These are phyloP conservation scores for Rotaria socialis DNA, from an alignment of 2,888 invertebrate genomes.

Conservation along the genomic window DNA sequence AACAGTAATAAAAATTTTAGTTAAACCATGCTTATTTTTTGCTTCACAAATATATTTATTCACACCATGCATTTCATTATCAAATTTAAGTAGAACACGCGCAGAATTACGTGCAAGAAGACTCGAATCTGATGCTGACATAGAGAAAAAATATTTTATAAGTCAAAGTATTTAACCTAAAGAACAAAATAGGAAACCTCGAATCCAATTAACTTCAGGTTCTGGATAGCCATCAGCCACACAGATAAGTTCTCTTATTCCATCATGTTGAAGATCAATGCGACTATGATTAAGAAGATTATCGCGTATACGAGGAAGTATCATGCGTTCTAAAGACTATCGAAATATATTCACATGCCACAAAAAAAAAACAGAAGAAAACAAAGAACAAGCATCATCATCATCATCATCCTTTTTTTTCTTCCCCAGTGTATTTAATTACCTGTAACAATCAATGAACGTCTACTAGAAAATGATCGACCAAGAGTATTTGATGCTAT, in stretches of 20 bases:
- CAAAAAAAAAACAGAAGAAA: neutral
- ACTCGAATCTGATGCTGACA: neutral
- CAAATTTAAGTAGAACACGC: neutral
- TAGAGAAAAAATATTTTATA: too few species aligned
- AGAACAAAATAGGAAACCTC: neutral
- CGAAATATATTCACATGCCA: neutral
- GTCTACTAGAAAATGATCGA: neutral
- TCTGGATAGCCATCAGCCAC: constrained; percentile 25
- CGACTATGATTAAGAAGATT: neutral
- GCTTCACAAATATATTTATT: constrained; percentile 32
- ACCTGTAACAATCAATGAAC: constrained; percentile 25
- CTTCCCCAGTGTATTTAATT: neutral
- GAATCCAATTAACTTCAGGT: neutral
- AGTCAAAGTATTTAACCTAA: too few species aligned
- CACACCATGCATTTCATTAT: constrained; percentile 27
- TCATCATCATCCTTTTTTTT: neutral
- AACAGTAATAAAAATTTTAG: constrained; percentile 11
- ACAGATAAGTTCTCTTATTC: neutral
- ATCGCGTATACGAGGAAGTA: neutral
- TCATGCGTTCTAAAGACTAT: constrained; percentile 33
- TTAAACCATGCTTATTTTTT: constrained; percentile 33
- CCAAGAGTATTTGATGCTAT: constrained; percentile 5
- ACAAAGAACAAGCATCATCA: too few species aligned
- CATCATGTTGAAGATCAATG: constrained; percentile 11
- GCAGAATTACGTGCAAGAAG: neutral